Conservation (phyloP, 1,140 invertebrate species). For the Brachionus manjavacas region DNA sequence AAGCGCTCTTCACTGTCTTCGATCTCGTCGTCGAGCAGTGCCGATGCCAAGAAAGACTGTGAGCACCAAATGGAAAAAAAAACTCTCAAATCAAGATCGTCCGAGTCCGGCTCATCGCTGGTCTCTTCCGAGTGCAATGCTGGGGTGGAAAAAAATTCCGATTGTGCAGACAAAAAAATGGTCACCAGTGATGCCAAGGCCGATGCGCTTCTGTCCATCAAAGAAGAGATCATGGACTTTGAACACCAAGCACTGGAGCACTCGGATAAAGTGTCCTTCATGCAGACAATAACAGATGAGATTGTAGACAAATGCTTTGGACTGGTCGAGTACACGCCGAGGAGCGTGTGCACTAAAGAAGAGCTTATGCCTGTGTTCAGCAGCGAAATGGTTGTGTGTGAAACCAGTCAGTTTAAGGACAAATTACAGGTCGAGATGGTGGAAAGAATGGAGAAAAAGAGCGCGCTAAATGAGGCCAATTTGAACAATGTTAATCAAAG, state of each 20-base stretch:
- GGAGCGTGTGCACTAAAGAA: background rate
- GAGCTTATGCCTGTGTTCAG: background rate
- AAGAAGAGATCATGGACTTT: conserved; percentile 35
- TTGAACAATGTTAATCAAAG: background rate
- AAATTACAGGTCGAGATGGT: background rate
- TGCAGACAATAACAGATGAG: background rate
- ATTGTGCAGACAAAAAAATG: background rate
- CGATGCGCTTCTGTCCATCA: background rate
- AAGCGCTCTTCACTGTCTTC: background rate
- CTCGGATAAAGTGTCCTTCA: background rate
- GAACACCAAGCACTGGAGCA: background rate
- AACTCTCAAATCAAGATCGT: background rate
- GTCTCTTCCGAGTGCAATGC: background rate
- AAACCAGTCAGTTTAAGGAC: background rate
- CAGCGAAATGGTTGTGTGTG: background rate
- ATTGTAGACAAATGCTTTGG: background rate
- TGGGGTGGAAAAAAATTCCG: background rate
- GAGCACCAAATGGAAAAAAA: background rate
- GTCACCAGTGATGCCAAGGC: background rate
- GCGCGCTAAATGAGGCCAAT: background rate
- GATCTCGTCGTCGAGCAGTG: background rate
- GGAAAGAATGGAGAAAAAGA: background rate
- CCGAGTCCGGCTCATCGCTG: background rate
- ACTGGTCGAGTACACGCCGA: background rate
- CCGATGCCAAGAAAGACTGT: background rate